These are phyloP conservation scores for Xanthia togata DNA, from an alignment of 2,888 invertebrate genomes.

Conservation along the genomic window DNA sequence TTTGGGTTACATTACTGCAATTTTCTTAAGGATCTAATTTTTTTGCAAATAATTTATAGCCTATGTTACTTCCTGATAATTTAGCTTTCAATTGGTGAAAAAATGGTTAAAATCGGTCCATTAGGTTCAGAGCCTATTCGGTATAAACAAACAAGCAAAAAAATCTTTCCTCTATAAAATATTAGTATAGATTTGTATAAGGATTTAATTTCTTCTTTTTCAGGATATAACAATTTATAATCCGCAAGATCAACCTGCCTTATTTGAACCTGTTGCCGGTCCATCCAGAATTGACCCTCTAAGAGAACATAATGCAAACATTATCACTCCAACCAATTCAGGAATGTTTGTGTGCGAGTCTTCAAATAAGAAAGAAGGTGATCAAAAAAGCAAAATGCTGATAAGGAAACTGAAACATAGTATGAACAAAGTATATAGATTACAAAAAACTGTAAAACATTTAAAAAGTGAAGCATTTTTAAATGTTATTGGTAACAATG, in stretches of 20 bases:
- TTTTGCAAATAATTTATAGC: too few relatives aligned
- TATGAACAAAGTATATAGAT: slow-evolving; percentile 8
- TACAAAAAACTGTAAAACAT: slow-evolving; percentile 18
- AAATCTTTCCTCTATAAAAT: too few relatives aligned
- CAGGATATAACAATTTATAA: slow-evolving; percentile 16
- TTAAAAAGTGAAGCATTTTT: slow-evolving; percentile 15
- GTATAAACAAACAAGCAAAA: too few relatives aligned
- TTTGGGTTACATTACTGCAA: too few relatives aligned
- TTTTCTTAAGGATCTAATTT: too few relatives aligned
- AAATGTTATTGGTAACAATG: not conserved
- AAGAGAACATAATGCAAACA: slow-evolving; percentile 10
- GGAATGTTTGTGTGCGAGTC: not conserved
- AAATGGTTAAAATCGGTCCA: too few relatives aligned
- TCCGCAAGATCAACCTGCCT: slow-evolving; percentile 1
- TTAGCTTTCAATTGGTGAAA: too few relatives aligned
- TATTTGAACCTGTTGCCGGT: slow-evolving; percentile 23
- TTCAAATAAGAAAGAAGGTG: not conserved
- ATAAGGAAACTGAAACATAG: slow-evolving; percentile 2
- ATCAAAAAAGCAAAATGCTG: not conserved
- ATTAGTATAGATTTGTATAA: too few relatives aligned
- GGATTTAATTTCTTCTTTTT: not conserved
- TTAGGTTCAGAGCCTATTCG: too few relatives aligned
- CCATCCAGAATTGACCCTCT: slow-evolving; percentile 1
- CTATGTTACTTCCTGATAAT: too few relatives aligned
- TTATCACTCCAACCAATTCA: not conserved